Conservation (phyloP, 2,888 invertebrate genomes). For the Sepioteuthis lessoniana region DNA sequence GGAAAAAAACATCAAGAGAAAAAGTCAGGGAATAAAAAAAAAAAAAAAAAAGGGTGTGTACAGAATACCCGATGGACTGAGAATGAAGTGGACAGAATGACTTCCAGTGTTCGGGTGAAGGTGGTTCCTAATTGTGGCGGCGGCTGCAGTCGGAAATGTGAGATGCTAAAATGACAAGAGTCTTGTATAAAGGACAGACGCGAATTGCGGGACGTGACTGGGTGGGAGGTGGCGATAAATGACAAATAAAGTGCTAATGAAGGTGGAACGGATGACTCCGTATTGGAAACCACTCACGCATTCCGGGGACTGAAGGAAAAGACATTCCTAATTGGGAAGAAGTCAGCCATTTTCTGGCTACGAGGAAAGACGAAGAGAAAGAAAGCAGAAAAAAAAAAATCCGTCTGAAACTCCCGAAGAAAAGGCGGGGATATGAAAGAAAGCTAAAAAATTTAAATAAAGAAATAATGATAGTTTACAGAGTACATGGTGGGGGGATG, state of each 20-base stretch:
- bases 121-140: background rate
- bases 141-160: background rate
- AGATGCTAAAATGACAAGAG: background rate
- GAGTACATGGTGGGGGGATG: background rate
- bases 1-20: background rate
- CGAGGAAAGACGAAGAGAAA: background rate
- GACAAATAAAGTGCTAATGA: conserved; percentile 20
- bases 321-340: conserved; percentile 16
- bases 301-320: background rate
- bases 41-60: background rate
- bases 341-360: background rate
- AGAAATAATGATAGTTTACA: background rate
- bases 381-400: background rate
- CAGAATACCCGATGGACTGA: background rate
- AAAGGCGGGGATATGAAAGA: background rate
- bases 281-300: conserved; percentile 15
- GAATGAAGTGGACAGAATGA: background rate
- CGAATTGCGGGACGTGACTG: background rate
- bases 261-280: conserved; percentile 6
- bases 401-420: background rate
- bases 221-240: background rate
- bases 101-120: background rate
- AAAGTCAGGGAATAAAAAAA: background rate
- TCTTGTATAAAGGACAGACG: background rate
- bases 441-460: background rate